These are phyloP conservation scores for Tyrophagus putrescentiae DNA, from an alignment of 1,140 invertebrate species.

Conservation along the genomic window DNA sequence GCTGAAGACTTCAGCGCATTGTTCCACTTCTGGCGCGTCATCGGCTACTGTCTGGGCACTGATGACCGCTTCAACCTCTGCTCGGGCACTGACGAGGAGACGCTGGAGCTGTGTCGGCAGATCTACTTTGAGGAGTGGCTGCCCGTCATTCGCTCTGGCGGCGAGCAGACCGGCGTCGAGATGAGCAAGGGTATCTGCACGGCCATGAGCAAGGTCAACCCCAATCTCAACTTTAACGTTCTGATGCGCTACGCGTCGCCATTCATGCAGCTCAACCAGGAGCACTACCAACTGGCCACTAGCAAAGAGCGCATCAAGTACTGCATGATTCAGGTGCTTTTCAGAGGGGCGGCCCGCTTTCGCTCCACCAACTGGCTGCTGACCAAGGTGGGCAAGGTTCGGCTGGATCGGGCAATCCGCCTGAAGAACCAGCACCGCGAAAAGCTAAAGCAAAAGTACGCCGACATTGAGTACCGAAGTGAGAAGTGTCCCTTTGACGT, in stretches of 20 bases:
- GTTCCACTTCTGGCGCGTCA: slow-evolving; percentile 64
- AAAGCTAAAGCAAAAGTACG: background rate
- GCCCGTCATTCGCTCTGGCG: background rate
- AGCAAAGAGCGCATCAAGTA: background rate
- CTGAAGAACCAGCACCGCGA: too few relatives aligned
- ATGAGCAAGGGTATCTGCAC: slow-evolving; percentile 16
- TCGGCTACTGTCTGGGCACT: slow-evolving; percentile 62
- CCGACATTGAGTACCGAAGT: background rate
- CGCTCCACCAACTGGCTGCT: background rate
- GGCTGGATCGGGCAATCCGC: background rate
- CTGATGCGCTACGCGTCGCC: slow-evolving; percentile 7
- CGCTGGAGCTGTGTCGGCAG: slow-evolving; percentile 11
- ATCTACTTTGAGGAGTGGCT: slow-evolving; percentile 14
- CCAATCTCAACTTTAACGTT: slow-evolving; percentile 3
- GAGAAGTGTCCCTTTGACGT: slow-evolving; percentile 16
- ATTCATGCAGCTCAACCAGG: background rate
- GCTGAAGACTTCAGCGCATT: slow-evolving; percentile 52
- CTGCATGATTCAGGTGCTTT: background rate
- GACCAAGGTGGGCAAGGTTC: background rate
- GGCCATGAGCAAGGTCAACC: background rate
- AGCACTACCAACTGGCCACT: background rate
- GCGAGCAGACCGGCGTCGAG: background rate
- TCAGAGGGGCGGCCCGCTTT: background rate
- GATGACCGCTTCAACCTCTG: slow-evolving; percentile 55
- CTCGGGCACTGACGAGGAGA: slow-evolving; percentile 34